Conservation (phyloP, 2,888 invertebrate species). For the Drosophila neutralis region DNA sequence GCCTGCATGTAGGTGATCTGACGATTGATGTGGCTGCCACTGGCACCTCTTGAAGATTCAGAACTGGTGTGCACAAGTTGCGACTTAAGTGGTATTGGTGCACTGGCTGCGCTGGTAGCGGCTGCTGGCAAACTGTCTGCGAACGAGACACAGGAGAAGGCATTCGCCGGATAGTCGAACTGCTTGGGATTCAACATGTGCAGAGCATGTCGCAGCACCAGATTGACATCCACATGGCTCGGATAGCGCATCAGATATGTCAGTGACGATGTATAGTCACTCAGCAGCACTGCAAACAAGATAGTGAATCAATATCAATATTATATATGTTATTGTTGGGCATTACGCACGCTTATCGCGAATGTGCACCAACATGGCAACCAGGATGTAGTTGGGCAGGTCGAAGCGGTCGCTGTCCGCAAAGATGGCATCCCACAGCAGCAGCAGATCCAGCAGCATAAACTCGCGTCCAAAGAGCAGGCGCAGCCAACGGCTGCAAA, state of each 20-base stretch:
- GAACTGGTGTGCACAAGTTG: slow-evolving; percentile 47
- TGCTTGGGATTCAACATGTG: slow-evolving; percentile 85
- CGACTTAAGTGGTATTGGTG: slow-evolving; percentile 1
- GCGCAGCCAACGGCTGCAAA: slow-evolving; percentile 91
- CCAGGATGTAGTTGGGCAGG: slow-evolving; percentile 89
- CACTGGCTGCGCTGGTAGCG: background rate
- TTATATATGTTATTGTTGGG: background rate
- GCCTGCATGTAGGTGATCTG: slow-evolving; percentile 78
- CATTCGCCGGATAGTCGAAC: slow-evolving; percentile 82
- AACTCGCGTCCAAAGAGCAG: slow-evolving; percentile 94
- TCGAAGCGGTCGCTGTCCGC: slow-evolving; percentile 87
- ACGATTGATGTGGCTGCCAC: slow-evolving; percentile 66
- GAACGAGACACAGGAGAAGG: slow-evolving; percentile 78
- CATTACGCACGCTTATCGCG: slow-evolving; percentile 87
- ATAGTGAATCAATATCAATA: background rate
- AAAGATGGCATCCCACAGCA: slow-evolving; percentile 94
- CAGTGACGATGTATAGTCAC: slow-evolving; percentile 88
- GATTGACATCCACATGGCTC: slow-evolving; percentile 87
- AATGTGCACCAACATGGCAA: slow-evolving; percentile 91
- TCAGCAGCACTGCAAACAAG: slow-evolving; percentile 85
- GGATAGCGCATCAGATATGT: slow-evolving; percentile 89
- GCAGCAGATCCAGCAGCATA: slow-evolving; percentile 90
- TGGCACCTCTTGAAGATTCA: slow-evolving; percentile 38
- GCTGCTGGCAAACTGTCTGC: slow-evolving; percentile 12
- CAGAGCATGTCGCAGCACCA: slow-evolving; percentile 88